These are phyloP conservation scores for Cynaeus angustus DNA, from an alignment of 2,888 invertebrate species.

Conservation along the genomic window DNA sequence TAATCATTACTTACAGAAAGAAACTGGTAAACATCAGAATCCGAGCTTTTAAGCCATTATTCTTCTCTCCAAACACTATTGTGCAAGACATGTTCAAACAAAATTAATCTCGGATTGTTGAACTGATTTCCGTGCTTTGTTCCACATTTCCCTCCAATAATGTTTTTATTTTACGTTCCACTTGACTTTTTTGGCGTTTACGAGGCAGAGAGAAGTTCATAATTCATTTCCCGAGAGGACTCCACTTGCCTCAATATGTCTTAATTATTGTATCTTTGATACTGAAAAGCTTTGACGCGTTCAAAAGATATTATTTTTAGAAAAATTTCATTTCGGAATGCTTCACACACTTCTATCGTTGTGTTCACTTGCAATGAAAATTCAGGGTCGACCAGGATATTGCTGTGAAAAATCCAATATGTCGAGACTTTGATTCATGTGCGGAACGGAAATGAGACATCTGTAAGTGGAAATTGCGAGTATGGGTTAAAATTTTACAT, in stretches of 20 bases:
- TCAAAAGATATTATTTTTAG: background rate
- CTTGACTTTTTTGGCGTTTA: conserved; percentile 10
- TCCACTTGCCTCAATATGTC: conserved; percentile 22
- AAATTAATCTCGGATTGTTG: conserved; percentile 18
- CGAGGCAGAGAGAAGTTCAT: conserved; percentile 1
- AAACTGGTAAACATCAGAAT: conserved; percentile 15
- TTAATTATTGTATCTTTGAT: conserved; percentile 28
- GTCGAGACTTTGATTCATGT: no score
- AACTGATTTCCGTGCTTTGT: background rate
- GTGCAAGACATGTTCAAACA: conserved; percentile 22
- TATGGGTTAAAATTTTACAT: no score
- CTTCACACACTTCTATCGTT: background rate
- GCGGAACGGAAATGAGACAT: no score
- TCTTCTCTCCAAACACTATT: conserved; percentile 25
- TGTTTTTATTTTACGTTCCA: conserved; percentile 15
- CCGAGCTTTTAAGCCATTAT: conserved; percentile 31
- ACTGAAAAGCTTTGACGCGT: background rate
- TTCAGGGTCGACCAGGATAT: no score
- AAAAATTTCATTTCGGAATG: no score
- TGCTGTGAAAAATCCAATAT: no score
- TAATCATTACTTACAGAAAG: conserved; percentile 22
- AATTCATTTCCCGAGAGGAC: conserved; percentile 15
- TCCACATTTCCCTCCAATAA: conserved; percentile 8
- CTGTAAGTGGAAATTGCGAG: no score
- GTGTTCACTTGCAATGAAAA: background rate